A percentile compares a stretch with the other conserved stretches of the same genome.
These are phyloP conservation scores for Trachythela sp. DNA, from an alignment of 64 coral and sea anemone genomes.

Conservation along the genomic window DNA sequence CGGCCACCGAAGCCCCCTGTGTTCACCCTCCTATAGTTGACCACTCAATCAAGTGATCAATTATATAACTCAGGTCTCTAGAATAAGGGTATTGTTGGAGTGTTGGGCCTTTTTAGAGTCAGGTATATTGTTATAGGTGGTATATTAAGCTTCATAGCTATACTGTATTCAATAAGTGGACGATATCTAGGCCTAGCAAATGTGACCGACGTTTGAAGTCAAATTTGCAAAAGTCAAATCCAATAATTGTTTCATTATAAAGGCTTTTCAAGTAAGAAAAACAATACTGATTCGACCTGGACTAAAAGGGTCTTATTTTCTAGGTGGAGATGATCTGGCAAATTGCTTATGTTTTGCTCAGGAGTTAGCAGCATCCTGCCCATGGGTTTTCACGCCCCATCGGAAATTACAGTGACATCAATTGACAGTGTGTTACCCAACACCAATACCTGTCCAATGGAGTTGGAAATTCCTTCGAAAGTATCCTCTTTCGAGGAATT, in stretches of 20 bases:
- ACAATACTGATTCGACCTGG: background rate
- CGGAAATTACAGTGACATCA: background rate
- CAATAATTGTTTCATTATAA: background rate
- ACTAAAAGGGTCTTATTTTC: background rate
- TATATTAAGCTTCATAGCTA: no score
- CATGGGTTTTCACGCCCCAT: constrained; percentile 4
- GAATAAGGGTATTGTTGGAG: no score
- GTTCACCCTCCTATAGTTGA: no score
- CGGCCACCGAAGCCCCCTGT: no score
- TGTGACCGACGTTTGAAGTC: no score
- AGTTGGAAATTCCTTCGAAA: background rate
- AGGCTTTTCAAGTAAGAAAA: background rate
- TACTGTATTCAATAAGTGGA: no score
- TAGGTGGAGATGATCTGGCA: background rate
- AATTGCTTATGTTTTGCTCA: background rate
- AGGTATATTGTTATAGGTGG: no score
- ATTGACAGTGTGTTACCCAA: background rate
- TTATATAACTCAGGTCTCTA: no score
- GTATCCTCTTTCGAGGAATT: background rate
- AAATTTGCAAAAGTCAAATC: no score
- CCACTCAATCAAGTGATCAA: no score
- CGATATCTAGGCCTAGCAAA: no score
- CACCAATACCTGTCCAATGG: background rate
- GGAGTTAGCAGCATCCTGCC: background rate
- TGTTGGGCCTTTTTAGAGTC: no score